phyloP scores from a whole-genome alignment of 2,113 vertebrate species.

The Colius striatus region DNA sequence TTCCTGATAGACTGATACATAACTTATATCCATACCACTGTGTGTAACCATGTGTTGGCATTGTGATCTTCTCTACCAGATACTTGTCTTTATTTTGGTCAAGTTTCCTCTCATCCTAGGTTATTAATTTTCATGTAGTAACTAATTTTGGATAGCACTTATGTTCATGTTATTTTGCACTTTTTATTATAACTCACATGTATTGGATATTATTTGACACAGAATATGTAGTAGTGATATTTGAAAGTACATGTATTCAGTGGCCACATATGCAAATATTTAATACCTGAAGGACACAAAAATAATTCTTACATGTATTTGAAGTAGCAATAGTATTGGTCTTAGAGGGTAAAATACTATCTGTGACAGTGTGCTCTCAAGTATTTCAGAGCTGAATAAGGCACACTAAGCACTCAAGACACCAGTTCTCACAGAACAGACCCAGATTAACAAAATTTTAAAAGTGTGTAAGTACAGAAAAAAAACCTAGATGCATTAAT shows the following conservation, averaged over 20 bases:
- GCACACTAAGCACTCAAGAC: background rate
- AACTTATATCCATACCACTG: background rate
- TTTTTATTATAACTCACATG: background rate
- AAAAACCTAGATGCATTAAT: background rate
- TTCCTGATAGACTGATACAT: background rate
- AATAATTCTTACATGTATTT: background rate
- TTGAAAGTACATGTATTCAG: background rate
- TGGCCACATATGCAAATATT: background rate
- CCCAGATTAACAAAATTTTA: background rate
- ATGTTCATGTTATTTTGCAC: background rate
- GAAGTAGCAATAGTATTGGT: background rate
- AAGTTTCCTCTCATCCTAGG: background rate
- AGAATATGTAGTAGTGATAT: background rate
- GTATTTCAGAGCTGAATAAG: conserved; percentile 21
- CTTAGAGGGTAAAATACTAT: background rate
- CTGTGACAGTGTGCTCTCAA: background rate
- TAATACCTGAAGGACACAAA: background rate
- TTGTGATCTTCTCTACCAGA: background rate
- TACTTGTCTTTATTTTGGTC: background rate
- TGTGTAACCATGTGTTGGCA: background rate
- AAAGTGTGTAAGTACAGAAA: background rate
- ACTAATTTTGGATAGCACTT: background rate
- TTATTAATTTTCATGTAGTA: background rate
- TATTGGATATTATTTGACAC: background rate
- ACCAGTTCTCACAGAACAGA: background rate